Evolutionary conservation across 2,888 invertebrate species (phyloP).

Genomic region (Tiliacea citrago): DNA sequence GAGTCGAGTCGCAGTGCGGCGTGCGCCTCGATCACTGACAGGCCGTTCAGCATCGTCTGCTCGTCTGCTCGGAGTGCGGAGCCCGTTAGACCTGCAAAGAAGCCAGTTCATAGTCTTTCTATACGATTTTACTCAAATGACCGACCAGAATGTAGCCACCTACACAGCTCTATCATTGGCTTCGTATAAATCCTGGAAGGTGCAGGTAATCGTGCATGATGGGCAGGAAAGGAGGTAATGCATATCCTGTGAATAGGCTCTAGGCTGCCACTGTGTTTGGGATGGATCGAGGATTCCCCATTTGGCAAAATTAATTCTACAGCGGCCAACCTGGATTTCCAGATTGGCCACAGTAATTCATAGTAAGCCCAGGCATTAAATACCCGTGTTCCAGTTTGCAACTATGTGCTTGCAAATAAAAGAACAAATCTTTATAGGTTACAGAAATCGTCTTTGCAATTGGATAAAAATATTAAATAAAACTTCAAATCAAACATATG

Average conservation of each 20-base stretch:
- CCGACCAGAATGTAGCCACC: not conserved
- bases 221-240: not conserved
- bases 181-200: not conserved
- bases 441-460: not conserved
- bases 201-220: not conserved
- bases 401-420: not conserved
- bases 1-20: constrained; percentile 88
- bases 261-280: not conserved
- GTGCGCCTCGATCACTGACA: constrained; percentile 93
- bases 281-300: too few species aligned
- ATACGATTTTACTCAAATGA: not conserved
- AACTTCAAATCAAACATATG: not conserved
- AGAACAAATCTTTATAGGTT: not conserved
- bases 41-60: constrained; percentile 89
- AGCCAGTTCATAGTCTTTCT: not conserved
- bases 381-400: too few species aligned
- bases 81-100: constrained; percentile 71
- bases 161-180: not conserved
- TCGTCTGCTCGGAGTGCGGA: constrained; percentile 86
- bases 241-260: not conserved
- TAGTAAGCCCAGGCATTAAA: not conserved
- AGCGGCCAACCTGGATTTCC: not conserved
- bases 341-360: not conserved
- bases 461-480: not conserved
- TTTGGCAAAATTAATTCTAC: not conserved